Percentiles rank a stretch among this genome's conserved stretches.
phyloP scores from a whole-genome alignment of 2,113 vertebrate species.

The Trichechus manatus region DNA sequence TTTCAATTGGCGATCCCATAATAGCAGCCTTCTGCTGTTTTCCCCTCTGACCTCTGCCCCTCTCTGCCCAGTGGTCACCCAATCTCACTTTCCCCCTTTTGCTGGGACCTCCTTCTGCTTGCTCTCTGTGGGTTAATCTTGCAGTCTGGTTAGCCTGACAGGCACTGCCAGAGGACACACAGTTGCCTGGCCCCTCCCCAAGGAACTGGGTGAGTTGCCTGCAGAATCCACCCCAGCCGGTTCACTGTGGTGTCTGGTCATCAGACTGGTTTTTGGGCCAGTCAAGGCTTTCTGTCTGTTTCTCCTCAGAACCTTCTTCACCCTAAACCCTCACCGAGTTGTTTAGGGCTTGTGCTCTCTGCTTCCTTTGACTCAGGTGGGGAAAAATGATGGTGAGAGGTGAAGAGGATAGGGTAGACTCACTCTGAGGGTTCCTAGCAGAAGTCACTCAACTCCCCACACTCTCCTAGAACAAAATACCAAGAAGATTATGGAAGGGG shows the following conservation, averaged over 20 bases:
- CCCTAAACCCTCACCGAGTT: neutral
- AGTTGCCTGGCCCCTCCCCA: conserved; percentile 64
- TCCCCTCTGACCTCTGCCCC: neutral
- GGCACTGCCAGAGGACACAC: conserved; percentile 30
- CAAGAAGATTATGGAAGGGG: neutral
- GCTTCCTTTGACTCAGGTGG: neutral
- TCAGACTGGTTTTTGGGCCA: conserved; percentile 50
- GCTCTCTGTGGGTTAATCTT: conserved; percentile 50
- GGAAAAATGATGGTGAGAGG: neutral
- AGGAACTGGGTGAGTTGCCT: conserved; percentile 46
- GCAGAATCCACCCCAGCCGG: conserved; percentile 62
- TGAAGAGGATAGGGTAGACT: neutral
- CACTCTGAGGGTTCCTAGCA: neutral
- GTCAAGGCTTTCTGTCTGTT: neutral
- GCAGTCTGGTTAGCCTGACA: conserved; percentile 51
- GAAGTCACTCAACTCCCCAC: neutral
- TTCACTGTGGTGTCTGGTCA: conserved; percentile 64
- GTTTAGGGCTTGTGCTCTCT: neutral
- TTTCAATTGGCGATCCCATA: neutral
- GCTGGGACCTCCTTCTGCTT: neutral
- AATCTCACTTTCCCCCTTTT: neutral
- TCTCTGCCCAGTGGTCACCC: neutral
- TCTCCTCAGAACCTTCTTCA: conserved; percentile 14
- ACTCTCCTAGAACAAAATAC: neutral
- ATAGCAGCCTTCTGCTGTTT: neutral